Evolutionary conservation across 2,888 invertebrate species (phyloP).

Genomic region (Rhagonycha lutea): DNA sequence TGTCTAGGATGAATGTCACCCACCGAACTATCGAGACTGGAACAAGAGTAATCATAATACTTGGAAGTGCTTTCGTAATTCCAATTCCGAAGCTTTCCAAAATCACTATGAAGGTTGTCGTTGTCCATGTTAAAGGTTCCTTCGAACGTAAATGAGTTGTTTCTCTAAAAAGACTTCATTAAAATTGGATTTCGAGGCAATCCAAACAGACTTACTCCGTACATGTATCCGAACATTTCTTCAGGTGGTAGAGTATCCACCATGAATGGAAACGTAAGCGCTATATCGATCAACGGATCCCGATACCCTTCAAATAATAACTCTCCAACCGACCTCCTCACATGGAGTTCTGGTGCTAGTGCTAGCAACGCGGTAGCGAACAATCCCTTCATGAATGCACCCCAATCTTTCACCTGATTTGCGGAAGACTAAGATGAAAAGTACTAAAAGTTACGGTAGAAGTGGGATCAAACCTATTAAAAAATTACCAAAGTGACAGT

Average conservation of each 20-base stretch:
- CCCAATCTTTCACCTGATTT: slow-evolving; percentile 64
- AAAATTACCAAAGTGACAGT: slow-evolving; percentile 72
- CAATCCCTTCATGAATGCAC: slow-evolving; percentile 60
- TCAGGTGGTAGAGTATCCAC: slow-evolving; percentile 59
- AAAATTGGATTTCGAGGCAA: not conserved
- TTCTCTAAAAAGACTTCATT: slow-evolving; percentile 63
- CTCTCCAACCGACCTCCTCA: slow-evolving; percentile 68
- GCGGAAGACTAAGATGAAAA: slow-evolving; percentile 60
- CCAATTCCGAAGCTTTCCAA: slow-evolving; percentile 73
- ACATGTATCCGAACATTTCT: slow-evolving; percentile 88
- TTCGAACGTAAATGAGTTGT: slow-evolving; percentile 72
- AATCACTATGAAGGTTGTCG: slow-evolving; percentile 62
- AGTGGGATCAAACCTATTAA: not conserved
- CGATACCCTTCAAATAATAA: slow-evolving; percentile 81
- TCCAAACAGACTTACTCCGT: slow-evolving; percentile 57
- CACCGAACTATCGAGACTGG: not conserved
- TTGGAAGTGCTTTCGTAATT: slow-evolving; percentile 60
- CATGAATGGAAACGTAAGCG: slow-evolving; percentile 62
- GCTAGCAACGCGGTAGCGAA: slow-evolving; percentile 64
- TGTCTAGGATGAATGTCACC: not conserved
- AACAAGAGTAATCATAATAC: not conserved
- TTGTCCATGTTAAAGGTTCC: slow-evolving; percentile 79
- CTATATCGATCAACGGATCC: slow-evolving; percentile 72
- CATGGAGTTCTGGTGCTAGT: slow-evolving; percentile 61
- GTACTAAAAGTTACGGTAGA: not conserved